Percentiles rank a stretch among this genome's conserved stretches.
phyloP scores from a whole-genome alignment of 2,797 vertebrate genomes.

The Ctenochaetus hawaiiensis region DNA sequence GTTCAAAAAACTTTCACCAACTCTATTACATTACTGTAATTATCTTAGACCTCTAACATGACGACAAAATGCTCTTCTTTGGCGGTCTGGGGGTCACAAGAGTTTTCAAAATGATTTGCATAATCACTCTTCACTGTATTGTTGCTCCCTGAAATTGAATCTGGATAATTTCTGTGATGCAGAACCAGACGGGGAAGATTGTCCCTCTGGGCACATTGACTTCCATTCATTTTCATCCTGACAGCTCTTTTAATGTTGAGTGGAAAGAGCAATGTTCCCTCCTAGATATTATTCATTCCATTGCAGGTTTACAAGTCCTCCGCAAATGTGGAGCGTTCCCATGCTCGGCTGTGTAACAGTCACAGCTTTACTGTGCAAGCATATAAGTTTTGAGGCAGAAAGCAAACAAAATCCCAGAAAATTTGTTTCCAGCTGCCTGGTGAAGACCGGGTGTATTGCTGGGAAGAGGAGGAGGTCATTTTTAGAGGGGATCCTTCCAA shows the following conservation, averaged over 20 bases:
- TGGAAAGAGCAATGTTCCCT: conserved; percentile 40
- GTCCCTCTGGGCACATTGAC: conserved; percentile 21
- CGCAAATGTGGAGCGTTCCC: conserved; percentile 7
- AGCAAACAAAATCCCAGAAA: conserved; percentile 47
- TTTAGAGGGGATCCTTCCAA: conserved; percentile 32
- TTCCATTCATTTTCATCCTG: conserved; percentile 29
- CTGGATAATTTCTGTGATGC: conserved; percentile 45
- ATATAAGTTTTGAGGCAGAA: conserved; percentile 15
- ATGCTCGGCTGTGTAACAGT: conserved; percentile 17
- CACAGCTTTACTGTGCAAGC: conserved; percentile 28
- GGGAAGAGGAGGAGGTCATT: conserved; percentile 35
- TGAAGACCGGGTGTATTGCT: conserved; percentile 21
- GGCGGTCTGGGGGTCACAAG: conserved; percentile 14
- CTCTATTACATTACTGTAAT: conserved; percentile 35
- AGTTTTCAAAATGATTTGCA: conserved; percentile 49
- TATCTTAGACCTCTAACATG: conserved; percentile 24
- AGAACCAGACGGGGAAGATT: conserved; percentile 37
- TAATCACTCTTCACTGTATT: conserved; percentile 47
- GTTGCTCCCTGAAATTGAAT: conserved; percentile 44
- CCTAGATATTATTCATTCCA: conserved; percentile 26
- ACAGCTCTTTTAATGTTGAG: conserved; percentile 41
- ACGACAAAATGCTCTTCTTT: conserved; percentile 28
- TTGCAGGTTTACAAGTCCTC: conserved; percentile 25
- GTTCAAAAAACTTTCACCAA: conserved; percentile 18
- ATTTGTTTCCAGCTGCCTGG: conserved; percentile 39